These are phyloP conservation scores for Apocrypta bakeri DNA, from an alignment of 1,140 invertebrate species.

Conservation along the genomic window DNA sequence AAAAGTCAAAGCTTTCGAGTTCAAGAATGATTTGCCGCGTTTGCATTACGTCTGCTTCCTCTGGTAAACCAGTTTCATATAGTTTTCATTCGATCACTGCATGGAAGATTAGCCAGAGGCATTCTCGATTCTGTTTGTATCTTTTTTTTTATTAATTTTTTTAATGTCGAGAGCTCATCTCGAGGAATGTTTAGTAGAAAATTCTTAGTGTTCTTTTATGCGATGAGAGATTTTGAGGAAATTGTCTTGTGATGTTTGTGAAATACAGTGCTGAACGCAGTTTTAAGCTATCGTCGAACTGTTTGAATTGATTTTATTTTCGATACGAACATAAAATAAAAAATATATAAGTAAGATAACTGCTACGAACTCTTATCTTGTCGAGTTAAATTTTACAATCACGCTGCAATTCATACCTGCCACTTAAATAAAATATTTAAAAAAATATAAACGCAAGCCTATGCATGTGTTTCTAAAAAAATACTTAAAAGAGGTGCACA, in stretches of 20 bases:
- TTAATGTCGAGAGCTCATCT: not conserved
- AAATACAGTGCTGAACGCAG: slow-evolving; percentile 22
- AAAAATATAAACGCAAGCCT: not conserved
- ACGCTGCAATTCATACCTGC: not conserved
- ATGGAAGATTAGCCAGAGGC: slow-evolving; percentile 20
- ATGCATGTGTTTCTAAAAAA: not conserved
- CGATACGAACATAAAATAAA: too few species aligned
- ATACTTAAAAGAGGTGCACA: not conserved
- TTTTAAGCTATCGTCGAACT: not conserved
- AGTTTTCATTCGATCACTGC: not conserved
- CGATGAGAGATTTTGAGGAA: slow-evolving; percentile 2
- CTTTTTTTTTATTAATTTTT: too few species aligned
- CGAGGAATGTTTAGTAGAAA: slow-evolving; percentile 49
- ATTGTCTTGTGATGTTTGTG: not conserved
- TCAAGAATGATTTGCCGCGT: not conserved
- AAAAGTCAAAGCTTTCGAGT: not conserved
- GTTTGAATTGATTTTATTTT: not conserved
- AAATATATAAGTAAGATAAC: too few species aligned
- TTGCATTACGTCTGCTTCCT: slow-evolving; percentile 33
- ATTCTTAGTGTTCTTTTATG: not conserved
- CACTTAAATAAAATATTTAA: not conserved
- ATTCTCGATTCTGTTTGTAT: slow-evolving; percentile 42
- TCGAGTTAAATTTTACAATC: too few species aligned
- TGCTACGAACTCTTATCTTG: too few species aligned
- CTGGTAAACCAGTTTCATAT: slow-evolving; percentile 11